Base-by-base conservation (phyloP, 2,888 invertebrate species). In the Seira ritae region DNA sequence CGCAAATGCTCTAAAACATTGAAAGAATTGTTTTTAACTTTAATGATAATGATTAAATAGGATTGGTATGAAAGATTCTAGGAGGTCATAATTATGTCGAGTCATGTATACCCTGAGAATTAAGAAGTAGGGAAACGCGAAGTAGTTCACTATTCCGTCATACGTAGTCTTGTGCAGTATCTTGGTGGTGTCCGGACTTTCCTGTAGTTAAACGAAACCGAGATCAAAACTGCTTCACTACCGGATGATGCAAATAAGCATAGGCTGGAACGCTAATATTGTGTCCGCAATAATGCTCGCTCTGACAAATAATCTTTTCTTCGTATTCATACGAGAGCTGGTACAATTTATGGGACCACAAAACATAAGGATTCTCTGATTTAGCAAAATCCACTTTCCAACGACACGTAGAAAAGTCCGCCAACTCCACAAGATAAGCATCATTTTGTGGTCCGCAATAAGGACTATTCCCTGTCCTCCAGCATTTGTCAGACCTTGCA, bases 91-190 rank as follows among this genome's bases (percentile, higher is more conserved):
- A n/a, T n/a, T n/a, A n/a, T n/a, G n/a, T n/a, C n/a, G n/a, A n/a
- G n/a, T n/a, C n/a, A n/a, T n/a, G n/a, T 65, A 60, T 37, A 84
- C 80, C 55, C 85, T 74, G 46, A 84, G 24, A 10, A 86, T 15
- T 15, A 86, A 1, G 70, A 86, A 86, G 70, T 86, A 86, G 0
- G 86, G 86, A 46, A 85, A 85, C 2, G 76, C 78, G 37, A 73
- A 84, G 24, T 78, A 84, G 0, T 68, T 70, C 12, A 10, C 19
- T 8, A 37, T 70, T 3, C 42, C 71, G 15, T 65, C n/a, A 3
- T 75, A 70, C 17, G 15, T 6, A n/a, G 71, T 1, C n/a, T 50
- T 55, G 3, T 19, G 46, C 0, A 81, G 50, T 19, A 75, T 37
- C 0, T 66, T 15, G 1, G 75, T 81, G 1, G 66, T 62, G 23